Percentiles rank a stretch among this genome's conserved stretches.
These are phyloP conservation scores for Eupsilia transversa DNA, from an alignment of 2,888 invertebrate genomes.

Conservation along the genomic window DNA sequence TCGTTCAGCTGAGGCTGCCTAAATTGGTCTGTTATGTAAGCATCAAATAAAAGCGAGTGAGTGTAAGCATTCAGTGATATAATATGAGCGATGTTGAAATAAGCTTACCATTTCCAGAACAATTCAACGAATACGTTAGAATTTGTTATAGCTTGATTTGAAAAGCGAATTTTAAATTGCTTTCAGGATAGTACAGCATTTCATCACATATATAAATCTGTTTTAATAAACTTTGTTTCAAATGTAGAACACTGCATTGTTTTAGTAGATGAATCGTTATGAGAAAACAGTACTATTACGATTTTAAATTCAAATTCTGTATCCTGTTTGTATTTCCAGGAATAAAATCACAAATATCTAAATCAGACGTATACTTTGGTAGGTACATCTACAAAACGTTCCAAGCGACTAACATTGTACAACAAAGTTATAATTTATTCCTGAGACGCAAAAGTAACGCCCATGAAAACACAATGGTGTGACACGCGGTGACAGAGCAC, in stretches of 20 bases:
- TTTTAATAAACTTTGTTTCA: constrained; percentile 46
- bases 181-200: constrained; percentile 53
- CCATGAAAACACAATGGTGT: constrained; percentile 52
- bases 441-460: constrained; percentile 50
- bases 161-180: constrained; percentile 66
- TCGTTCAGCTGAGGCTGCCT: constrained; percentile 79
- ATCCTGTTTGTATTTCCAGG: constrained; percentile 13
- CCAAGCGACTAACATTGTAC: constrained; percentile 35
- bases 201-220: constrained; percentile 58
- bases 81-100: constrained; percentile 74
- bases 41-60: constrained; percentile 79
- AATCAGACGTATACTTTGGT: constrained; percentile 21
- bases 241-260: constrained; percentile 42
- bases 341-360: constrained; percentile 24
- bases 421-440: constrained; percentile 61
- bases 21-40: constrained; percentile 81
- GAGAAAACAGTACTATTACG: constrained; percentile 5
- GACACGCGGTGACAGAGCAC: constrained; percentile 47
- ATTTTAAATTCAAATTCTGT: constrained; percentile 32
- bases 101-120: constrained; percentile 73
- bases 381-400: constrained; percentile 21
- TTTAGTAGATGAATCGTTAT: constrained; percentile 45
- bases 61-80: constrained; percentile 74
- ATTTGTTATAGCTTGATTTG: constrained; percentile 73
- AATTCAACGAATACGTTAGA: constrained; percentile 66